Evolutionary conservation across 1,140 invertebrate species (phyloP), one percentile per base, ranked within the genome.

Genomic region (Caenorhabditis remanei): DNA sequence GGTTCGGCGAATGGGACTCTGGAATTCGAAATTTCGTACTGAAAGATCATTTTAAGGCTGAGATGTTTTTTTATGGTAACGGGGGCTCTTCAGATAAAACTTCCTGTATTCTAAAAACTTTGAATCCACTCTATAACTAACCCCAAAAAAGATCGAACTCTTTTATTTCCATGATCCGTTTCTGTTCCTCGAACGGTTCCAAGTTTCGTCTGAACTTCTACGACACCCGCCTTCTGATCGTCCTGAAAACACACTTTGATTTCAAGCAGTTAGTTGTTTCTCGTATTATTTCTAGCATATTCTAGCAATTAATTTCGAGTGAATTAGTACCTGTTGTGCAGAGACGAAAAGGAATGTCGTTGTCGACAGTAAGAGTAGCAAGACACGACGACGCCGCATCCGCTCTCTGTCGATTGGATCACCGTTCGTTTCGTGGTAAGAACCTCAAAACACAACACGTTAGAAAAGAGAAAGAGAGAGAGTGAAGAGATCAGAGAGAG

Each of bases 1-100:
- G 90, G 89, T 61, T 92, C 91, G 43, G 91, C 91, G 85, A 92
- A 92, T 40, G 92, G 91, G 16, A 93, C 91, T 82, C 87, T 87
- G 55, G 91, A 87, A 67, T 41, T 63, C 24, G 21, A 63, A 32
- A 63, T n/a, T n/a, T n/a, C n/a, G 3, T 63, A 4, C 5, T 85
- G 9, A n/a, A 14, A 16, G 8, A 6, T 4, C 11, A 0, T n/a
- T 40, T 32, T 16, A 48, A 21, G 46, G 9, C 14, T 16, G 32
- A n/a, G n/a, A n/a, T n/a, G n/a, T n/a, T n/a, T n/a, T n/a, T n/a
- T n/a, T n/a, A 32, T 32, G 32, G 32, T 1, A 32, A 32, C 32
- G 2, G 32, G 2, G 32, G 32, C 0, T 32, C 32, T 32, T 32
- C 2, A 32, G 32, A 32, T 32, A 32, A 32, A 32, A 1, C 1